Conservation (phyloP, 2,797 vertebrate genomes). For the Poeciliopsis turneri region DNA sequence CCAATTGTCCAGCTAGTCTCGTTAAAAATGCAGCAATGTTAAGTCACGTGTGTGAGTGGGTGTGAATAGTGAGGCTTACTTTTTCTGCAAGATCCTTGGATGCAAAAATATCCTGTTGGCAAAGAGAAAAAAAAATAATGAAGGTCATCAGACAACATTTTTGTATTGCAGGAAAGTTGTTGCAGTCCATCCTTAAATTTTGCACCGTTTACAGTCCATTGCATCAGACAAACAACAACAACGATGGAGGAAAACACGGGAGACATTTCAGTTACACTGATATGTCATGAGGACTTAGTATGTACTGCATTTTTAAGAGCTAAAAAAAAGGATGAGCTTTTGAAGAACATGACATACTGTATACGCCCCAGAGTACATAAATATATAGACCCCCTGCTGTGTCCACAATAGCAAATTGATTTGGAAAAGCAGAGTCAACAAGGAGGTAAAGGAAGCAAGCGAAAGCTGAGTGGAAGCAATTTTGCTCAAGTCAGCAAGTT, state of each 20-base stretch:
- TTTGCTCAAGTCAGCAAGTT: slow-evolving; percentile 25
- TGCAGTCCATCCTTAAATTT: slow-evolving; percentile 34
- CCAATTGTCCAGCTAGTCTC: background rate
- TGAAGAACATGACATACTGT: slow-evolving; percentile 22
- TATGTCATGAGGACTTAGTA: slow-evolving; percentile 52
- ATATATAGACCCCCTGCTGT: slow-evolving; percentile 42
- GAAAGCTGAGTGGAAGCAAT: slow-evolving; percentile 30
- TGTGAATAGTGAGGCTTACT: slow-evolving; percentile 64
- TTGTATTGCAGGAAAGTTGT: slow-evolving; percentile 27
- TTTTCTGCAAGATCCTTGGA: slow-evolving; percentile 75
- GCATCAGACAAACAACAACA: slow-evolving; percentile 66
- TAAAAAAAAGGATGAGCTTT: slow-evolving; percentile 36
- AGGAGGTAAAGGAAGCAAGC: slow-evolving; percentile 22
- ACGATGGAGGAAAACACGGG: slow-evolving; percentile 18
- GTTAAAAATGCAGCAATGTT: slow-evolving; percentile 33
- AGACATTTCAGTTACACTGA: slow-evolving; percentile 38
- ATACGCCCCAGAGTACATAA: slow-evolving; percentile 40
- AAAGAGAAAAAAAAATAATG: background rate
- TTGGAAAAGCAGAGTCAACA: slow-evolving; percentile 18
- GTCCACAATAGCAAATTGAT: slow-evolving; percentile 39
- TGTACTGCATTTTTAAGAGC: slow-evolving; percentile 32
- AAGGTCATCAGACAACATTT: background rate
- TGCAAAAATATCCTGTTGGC: slow-evolving; percentile 71
- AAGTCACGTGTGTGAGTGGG: slow-evolving; percentile 8
- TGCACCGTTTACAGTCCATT: slow-evolving; percentile 54